A percentile compares a stretch with the other conserved stretches of the same genome.
Evolutionary conservation across 2,797 vertebrate genomes (phyloP).

Genomic region (Pseudomugil gertrudae): DNA sequence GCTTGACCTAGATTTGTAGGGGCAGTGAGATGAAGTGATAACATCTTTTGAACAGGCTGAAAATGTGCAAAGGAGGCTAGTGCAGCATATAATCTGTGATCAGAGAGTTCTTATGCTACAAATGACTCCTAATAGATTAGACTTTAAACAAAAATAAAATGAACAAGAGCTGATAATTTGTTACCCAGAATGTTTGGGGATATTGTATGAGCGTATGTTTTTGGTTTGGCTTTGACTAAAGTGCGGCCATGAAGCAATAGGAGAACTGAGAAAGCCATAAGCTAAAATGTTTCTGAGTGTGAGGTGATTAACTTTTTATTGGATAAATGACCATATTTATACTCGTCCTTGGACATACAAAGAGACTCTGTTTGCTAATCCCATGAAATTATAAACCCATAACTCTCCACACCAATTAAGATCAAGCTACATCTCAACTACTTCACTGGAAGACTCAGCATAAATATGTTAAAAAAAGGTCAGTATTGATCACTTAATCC

Average conservation of each 20-base stretch:
- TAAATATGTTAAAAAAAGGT: too few relatives aligned
- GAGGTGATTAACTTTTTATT: too few relatives aligned
- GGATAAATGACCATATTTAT: too few relatives aligned
- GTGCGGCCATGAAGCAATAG: too few relatives aligned
- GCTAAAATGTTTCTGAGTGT: neutral
- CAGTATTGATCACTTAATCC: too few relatives aligned
- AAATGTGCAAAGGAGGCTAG: neutral
- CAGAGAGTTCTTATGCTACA: neutral
- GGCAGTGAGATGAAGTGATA: neutral
- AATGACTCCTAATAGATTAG: neutral
- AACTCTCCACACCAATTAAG: too few relatives aligned
- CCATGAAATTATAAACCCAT: too few relatives aligned
- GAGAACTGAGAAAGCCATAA: neutral
- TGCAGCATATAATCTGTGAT: neutral
- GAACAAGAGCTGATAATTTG: neutral
- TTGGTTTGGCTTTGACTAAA: neutral
- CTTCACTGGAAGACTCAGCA: too few relatives aligned
- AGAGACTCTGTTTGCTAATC: too few relatives aligned
- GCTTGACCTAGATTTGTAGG: neutral
- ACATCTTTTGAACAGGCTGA: neutral
- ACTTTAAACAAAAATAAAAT: neutral
- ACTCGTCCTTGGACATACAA: too few relatives aligned
- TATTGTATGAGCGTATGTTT: neutral
- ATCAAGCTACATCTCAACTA: too few relatives aligned
- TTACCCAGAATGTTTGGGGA: neutral